Base-by-base conservation (phyloP, 2,888 invertebrate genomes). In the Campaea margaritaria region DNA sequence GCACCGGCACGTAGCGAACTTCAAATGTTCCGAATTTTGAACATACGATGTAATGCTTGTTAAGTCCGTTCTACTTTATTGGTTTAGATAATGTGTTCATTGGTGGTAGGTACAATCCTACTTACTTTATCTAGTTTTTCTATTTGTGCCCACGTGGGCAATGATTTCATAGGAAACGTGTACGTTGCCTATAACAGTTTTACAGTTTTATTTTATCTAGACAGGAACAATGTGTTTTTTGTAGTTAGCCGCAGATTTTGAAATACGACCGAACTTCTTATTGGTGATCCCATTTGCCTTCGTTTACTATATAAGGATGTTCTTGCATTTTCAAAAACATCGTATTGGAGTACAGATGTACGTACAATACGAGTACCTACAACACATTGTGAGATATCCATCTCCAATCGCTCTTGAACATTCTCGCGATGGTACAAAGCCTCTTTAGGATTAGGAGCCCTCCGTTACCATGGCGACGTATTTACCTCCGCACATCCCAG, bases 371-470 rank as follows among this genome's bases (percentile, higher is more conserved):
- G 0, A n/a, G n/a, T n/a, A n/a, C 5, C 21, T 50, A 55, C 38
- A 51, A 43, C 55, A 55, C 21, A 51, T 34, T 47, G 13, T 13
- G 15, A 52, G 46, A 50, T 56, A 45, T 36, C 16, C 42, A 75
- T 78, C 74, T 70, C 73, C 70, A 79, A 82, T 81, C 78, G 81
- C 75, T 76, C 80, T 86, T 75, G 78, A 86, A 79, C 78, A 79
- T 79, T 80, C 76, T 51, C 46, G 47, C 50, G 41, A 60, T 42
- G 21, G 51, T 56, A 51, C 42, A 88, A 87, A 90, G 86, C 86
- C 83, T 88, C 87, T 86, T 85, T 79, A 84, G 89, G 91, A 91
- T 91, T 91, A 91, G 72, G 83, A 79, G 82, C 84, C 88, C 89
- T 79, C 81, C 80, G 89, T 89, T 68, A 64, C 81, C 81, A 88